Percentiles rank a stretch among this genome's conserved stretches.
These are phyloP conservation scores for Pharmacophagus antenor DNA, from an alignment of 2,888 invertebrate genomes.

Conservation along the genomic window DNA sequence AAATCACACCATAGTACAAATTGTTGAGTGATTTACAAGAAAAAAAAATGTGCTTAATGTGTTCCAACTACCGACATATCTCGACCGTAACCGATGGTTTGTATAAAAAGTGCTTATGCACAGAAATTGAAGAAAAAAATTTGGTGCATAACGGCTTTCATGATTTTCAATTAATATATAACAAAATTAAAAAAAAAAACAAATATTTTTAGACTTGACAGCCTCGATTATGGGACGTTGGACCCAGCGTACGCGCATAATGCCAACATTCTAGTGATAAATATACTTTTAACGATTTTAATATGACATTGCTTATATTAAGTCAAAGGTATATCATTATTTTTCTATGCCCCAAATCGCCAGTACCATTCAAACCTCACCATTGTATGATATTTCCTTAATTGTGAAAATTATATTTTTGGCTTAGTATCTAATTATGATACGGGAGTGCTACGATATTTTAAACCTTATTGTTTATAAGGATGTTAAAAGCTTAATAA, in stretches of 20 bases:
- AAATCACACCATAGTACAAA: constrained; percentile 30
- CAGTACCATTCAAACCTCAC: constrained; percentile 9
- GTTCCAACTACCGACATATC: constrained; percentile 28
- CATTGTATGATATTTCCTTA: constrained; percentile 12
- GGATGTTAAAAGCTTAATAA: constrained; percentile 42
- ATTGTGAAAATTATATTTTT: constrained; percentile 20
- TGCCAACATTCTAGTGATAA: neutral
- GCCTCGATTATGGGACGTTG: too few species aligned
- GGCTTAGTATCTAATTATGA: constrained; percentile 27
- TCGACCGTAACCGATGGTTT: neutral
- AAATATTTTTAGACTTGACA: too few species aligned
- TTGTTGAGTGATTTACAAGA: constrained; percentile 23
- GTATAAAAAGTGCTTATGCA: neutral
- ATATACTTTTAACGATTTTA: constrained; percentile 11
- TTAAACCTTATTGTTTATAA: constrained; percentile 47
- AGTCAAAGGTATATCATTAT: constrained; percentile 27
- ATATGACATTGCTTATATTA: constrained; percentile 23
- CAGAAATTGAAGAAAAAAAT: neutral
- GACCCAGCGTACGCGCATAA: neutral
- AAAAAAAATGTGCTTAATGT: constrained; percentile 19
- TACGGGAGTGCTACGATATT: constrained; percentile 39
- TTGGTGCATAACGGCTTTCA: neutral
- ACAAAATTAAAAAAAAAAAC: too few species aligned
- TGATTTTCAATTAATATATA: too few species aligned
- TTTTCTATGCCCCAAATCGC: constrained; percentile 23